These are phyloP conservation scores for Decapterus maruadsi DNA, from an alignment of 2,797 vertebrate species.

Conservation along the genomic window DNA sequence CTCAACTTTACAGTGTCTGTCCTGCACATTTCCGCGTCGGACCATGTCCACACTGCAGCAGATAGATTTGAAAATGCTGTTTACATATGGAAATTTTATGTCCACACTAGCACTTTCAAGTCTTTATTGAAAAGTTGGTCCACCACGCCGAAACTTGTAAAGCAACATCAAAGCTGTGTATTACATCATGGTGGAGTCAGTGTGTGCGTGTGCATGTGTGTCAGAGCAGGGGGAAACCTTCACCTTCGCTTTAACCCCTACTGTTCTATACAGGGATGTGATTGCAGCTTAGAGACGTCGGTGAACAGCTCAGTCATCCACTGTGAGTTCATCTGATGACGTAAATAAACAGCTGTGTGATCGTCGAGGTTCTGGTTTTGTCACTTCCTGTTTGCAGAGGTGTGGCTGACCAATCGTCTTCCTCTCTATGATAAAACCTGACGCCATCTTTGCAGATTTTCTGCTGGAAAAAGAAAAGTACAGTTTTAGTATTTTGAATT, in stretches of 20 bases:
- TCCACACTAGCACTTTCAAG: constrained; percentile 58
- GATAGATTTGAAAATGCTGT: constrained; percentile 59
- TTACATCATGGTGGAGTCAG: constrained; percentile 18
- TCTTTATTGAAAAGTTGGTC: constrained; percentile 46
- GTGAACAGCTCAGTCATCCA: background rate
- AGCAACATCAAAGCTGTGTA: constrained; percentile 23
- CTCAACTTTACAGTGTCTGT: constrained; percentile 51
- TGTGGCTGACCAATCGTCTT: background rate
- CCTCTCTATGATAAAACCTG: background rate
- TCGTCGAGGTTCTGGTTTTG: background rate
- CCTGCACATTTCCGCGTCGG: constrained; percentile 51
- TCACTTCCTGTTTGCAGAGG: background rate
- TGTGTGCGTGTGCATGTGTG: background rate
- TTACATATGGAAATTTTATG: constrained; percentile 57
- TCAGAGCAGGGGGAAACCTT: constrained; percentile 6
- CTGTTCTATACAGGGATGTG: background rate
- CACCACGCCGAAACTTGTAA: constrained; percentile 39
- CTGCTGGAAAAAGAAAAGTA: background rate
- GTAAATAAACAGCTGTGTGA: background rate
- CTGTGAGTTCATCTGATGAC: background rate
- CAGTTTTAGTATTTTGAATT: background rate
- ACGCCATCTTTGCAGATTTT: background rate
- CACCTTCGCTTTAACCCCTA: background rate
- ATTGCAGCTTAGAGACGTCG: background rate
- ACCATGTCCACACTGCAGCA: constrained; percentile 50